phyloP scores from a whole-genome alignment of 92 coral and sea anemone species.

The Galaxea fascicularis region DNA sequence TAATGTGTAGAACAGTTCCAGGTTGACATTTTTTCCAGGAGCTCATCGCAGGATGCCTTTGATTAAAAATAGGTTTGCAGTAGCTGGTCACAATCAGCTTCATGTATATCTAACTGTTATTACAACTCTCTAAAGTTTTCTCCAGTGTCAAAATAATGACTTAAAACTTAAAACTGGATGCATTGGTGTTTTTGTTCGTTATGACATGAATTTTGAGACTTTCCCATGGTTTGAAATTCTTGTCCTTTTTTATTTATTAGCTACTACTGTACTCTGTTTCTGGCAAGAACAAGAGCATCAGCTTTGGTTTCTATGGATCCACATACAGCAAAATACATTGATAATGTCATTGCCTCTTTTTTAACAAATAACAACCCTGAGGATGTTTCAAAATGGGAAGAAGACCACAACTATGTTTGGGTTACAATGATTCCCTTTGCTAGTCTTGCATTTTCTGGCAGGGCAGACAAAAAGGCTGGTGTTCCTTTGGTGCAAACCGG shows the following conservation, averaged over 20 bases:
- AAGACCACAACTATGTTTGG: conserved; percentile 89
- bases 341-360: conserved; percentile 65
- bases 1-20: no score
- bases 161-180: no score
- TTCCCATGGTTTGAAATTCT: background rate
- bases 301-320: conserved; percentile 61
- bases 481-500: background rate
- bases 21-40: no score
- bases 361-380: conserved; percentile 63
- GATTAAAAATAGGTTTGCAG: no score
- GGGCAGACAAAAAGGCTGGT: background rate
- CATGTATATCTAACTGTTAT: no score
- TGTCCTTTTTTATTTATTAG: conserved; percentile 16
- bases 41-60: no score
- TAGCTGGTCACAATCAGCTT: no score
- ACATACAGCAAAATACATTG: conserved; percentile 47
- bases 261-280: conserved; percentile 82
- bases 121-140: no score
- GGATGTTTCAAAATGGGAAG: conserved; percentile 81
- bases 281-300: conserved; percentile 76
- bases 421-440: conserved; percentile 81
- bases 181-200: background rate
- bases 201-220: background rate
- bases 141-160: no score
- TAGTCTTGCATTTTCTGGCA: conserved; percentile 82